Evolutionary conservation across 2,888 invertebrate species (phyloP).

Genomic region (Onthophagus sagittarius): DNA sequence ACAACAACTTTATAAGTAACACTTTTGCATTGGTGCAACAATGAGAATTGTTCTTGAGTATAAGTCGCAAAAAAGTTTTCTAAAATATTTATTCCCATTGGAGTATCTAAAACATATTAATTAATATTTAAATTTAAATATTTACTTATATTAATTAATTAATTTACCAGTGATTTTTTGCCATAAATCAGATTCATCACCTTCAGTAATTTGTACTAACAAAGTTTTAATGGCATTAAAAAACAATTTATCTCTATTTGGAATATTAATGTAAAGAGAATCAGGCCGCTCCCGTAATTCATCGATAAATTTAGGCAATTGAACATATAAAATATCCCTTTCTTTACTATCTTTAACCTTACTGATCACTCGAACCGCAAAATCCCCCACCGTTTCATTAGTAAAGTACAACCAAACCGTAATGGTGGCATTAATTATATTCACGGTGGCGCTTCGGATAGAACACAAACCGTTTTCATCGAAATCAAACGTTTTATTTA

Average conservation of each 20-base stretch:
- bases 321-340: neutral
- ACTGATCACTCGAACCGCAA: neutral
- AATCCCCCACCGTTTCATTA: constrained; percentile 1
- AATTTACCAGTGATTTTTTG: neutral
- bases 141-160: neutral
- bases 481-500: neutral
- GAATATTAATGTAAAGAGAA: neutral
- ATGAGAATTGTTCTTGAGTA: neutral
- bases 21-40: neutral
- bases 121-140: neutral
- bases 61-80: neutral
- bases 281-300: neutral
- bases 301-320: neutral
- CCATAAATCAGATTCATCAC: neutral
- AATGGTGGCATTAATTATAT: neutral
- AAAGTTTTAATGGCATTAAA: neutral
- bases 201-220: neutral
- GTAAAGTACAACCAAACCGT: neutral
- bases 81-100: constrained; percentile 3
- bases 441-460: neutral
- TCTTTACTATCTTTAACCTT: neutral
- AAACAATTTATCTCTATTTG: neutral
- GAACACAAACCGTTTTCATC: neutral
- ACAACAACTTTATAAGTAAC: neutral
- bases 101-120: neutral